These are phyloP conservation scores for Julus scandinavius DNA, from an alignment of 2,888 invertebrate genomes.

Conservation along the genomic window DNA sequence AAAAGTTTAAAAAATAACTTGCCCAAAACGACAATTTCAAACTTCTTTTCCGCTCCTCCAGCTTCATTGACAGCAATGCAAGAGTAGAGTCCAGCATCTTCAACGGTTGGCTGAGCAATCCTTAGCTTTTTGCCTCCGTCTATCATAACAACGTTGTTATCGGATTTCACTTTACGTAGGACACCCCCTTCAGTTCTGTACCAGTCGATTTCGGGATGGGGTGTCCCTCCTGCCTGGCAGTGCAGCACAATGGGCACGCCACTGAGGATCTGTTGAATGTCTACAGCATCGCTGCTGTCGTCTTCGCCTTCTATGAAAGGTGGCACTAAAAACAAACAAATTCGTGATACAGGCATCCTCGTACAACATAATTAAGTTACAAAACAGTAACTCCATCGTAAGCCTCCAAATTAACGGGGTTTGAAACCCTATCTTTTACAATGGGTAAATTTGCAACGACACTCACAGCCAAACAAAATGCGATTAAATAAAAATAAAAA, in stretches of 20 bases:
- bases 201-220: background rate
- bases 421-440: too few species aligned
- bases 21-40: constrained; percentile 53
- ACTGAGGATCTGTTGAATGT: background rate
- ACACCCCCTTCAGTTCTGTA: background rate
- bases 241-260: background rate
- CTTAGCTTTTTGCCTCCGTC: background rate
- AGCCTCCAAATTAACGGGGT: too few species aligned
- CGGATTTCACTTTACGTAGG: background rate
- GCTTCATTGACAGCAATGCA: constrained; percentile 60
- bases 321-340: background rate
- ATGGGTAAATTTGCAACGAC: too few species aligned
- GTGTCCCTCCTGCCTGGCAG: background rate
- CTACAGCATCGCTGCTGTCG: background rate
- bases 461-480: too few species aligned
- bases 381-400: too few species aligned
- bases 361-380: too few species aligned
- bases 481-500: too few species aligned
- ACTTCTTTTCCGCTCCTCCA: constrained; percentile 57
- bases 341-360: background rate
- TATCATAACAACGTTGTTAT: background rate
- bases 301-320: constrained; percentile 28
- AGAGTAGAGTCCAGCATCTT: constrained; percentile 59
- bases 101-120: background rate
- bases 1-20: background rate